Percentiles rank a stretch among this genome's conserved stretches.
These are phyloP conservation scores for Diploptera punctata DNA, from an alignment of 2,888 invertebrate genomes.

Conservation along the genomic window DNA sequence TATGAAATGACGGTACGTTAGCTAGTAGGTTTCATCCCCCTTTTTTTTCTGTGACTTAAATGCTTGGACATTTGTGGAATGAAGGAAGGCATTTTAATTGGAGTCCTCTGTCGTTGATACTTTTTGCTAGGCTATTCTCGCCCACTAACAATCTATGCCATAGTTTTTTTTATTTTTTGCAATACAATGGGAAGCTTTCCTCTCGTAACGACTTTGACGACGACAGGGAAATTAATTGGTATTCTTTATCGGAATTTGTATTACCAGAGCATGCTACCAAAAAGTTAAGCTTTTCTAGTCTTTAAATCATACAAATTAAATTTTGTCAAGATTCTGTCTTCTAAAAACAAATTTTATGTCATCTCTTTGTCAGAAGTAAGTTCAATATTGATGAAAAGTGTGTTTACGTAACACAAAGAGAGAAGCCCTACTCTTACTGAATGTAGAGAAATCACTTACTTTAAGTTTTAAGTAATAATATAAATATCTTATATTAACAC, in stretches of 20 bases:
- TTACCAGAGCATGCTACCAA: conserved; percentile 20
- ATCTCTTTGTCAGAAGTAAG: too few species aligned
- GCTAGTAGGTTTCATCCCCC: not conserved
- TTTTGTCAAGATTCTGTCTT: too few species aligned
- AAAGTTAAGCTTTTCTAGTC: too few species aligned
- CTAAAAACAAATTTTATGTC: too few species aligned
- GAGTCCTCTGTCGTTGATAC: conserved; percentile 31
- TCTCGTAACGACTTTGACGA: conserved; percentile 18
- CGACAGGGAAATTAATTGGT: conserved; percentile 39
- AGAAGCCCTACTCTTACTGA: too few species aligned
- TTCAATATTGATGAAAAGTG: too few species aligned
- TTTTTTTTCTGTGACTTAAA: not conserved
- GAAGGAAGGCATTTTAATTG: conserved; percentile 40
- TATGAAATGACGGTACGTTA: conserved; percentile 16
- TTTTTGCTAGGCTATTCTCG: conserved; percentile 14
- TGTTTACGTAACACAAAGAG: too few species aligned
- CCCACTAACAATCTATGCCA: conserved; percentile 21
- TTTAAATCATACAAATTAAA: too few species aligned
- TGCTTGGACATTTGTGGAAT: conserved; percentile 29
- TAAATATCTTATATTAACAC: too few species aligned
- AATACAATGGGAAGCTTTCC: conserved; percentile 31
- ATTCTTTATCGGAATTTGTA: conserved; percentile 39
- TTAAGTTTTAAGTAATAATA: too few species aligned
- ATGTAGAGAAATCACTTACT: too few species aligned
- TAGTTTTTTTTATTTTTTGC: conserved; percentile 23